Conservation (phyloP, 2,113 vertebrate genomes). For the Chaetodon trifascialis region DNA sequence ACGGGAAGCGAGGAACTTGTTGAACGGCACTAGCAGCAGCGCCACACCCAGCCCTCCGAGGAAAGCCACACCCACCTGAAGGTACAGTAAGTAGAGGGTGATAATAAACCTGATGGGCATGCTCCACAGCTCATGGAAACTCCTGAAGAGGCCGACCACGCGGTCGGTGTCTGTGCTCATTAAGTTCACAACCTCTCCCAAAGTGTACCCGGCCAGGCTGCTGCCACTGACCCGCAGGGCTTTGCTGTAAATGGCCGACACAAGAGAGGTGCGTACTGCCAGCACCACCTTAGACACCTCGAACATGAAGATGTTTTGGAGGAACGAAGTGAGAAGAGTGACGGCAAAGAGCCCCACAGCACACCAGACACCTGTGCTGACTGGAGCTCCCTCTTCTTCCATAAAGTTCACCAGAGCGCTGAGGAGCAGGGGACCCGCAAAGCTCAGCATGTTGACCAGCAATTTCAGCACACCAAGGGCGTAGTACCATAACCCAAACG, state of each 20-base stretch:
- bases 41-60: constrained; percentile 90
- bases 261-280: constrained; percentile 85
- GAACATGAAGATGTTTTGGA: constrained; percentile 90
- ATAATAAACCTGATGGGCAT: constrained; percentile 90
- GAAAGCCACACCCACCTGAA: constrained; percentile 93
- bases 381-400: constrained; percentile 87
- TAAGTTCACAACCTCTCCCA: constrained; percentile 93
- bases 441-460: constrained; percentile 84
- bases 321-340: constrained; percentile 85
- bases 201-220: constrained; percentile 81
- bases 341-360: constrained; percentile 88
- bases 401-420: constrained; percentile 91
- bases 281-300: constrained; percentile 88
- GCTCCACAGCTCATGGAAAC: constrained; percentile 96
- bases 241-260: constrained; percentile 91
- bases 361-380: constrained; percentile 88
- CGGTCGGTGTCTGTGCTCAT: constrained; percentile 93
- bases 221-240: constrained; percentile 85
- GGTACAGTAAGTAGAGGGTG: constrained; percentile 93
- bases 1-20: constrained; percentile 91
- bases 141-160: constrained; percentile 91
- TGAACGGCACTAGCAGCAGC: constrained; percentile 92
- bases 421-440: constrained; percentile 92
- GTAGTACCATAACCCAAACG: constrained; percentile 89
- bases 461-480: constrained; percentile 90